Conservation (phyloP, 2,113 vertebrate genomes). For the Bombycilla garrulus region DNA sequence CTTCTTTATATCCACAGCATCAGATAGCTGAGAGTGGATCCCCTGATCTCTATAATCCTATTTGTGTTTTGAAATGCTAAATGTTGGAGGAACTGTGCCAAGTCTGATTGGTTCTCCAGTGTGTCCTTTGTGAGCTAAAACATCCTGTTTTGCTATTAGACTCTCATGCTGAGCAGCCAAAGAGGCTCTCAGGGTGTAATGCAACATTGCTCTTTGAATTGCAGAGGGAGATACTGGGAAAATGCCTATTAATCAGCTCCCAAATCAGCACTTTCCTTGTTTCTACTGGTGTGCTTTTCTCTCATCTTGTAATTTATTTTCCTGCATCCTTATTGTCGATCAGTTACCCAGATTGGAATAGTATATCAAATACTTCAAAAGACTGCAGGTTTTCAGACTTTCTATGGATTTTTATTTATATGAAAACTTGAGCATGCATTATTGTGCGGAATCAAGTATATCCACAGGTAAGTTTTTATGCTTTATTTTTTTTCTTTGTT, state of each 20-base stretch:
- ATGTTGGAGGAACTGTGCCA: neutral
- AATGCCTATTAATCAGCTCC: neutral
- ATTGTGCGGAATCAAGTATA: neutral
- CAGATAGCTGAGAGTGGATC: neutral
- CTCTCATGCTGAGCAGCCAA: neutral
- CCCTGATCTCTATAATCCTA: neutral
- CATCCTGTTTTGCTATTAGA: neutral
- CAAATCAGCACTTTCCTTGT: neutral
- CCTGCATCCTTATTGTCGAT: neutral
- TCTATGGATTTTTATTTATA: neutral
- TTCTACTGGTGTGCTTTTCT: neutral
- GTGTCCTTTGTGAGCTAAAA: neutral
- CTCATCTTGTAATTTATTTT: neutral
- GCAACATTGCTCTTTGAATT: neutral
- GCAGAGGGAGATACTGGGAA: neutral
- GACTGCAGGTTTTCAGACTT: neutral
- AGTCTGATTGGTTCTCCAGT: neutral
- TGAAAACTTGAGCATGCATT: neutral
- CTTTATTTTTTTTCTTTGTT: neutral
- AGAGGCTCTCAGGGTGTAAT: neutral
- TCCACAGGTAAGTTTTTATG: neutral
- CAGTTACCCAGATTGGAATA: neutral
- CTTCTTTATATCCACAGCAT: neutral
- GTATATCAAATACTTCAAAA: neutral
- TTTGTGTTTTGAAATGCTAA: neutral